Evolutionary conservation across 2,113 vertebrate species (phyloP), one percentile per base, ranked within the genome.

Genomic region (Alexandromys fortis): DNA sequence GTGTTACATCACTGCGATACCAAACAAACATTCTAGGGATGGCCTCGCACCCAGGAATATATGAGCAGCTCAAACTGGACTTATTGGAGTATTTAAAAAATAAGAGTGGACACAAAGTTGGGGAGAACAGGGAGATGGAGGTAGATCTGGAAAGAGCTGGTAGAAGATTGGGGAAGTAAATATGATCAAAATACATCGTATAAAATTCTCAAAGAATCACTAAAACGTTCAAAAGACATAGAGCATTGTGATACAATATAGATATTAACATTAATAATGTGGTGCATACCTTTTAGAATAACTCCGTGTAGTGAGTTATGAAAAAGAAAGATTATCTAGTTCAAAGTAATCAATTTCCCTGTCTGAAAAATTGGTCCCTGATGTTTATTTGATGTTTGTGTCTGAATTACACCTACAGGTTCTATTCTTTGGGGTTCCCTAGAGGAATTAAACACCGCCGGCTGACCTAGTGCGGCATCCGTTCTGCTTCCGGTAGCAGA

Each of bases 401-500:
- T 93, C 47, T 96, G 35, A 96, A 83, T 86, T 92, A 93, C 0
- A 68, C 22, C 76, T 86, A 70, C 14, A 91, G 19, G 82, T 94
- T 96, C 96, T 82, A 81, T 89, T 97, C 67, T 94, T 89, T 2
- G 42, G 93, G 85, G 92, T 86, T 12, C 85, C 89, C 63, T 94
- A 85, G 86, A 96, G 93, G 95, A 96, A 96, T 97, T 87, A 96
- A 94, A 91, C 91, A 92, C 91, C 81, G 68, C 75, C 92, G 90
- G 93, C 83, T 90, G 91, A 97, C 95, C 97, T 96, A 94, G 83
- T 94, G 83, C 83, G 94, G 88, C 0, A 3, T 75, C 45, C 96
- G 83, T 92, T 97, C 93, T 96, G 92, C 95, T 97, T 91, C 83
- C 61, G 92, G 89, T 92, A 95, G 96, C 97, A 97, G 95, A 97